phyloP scores from a whole-genome alignment of 2,888 invertebrate genomes.

The Bimastos eiseni region DNA sequence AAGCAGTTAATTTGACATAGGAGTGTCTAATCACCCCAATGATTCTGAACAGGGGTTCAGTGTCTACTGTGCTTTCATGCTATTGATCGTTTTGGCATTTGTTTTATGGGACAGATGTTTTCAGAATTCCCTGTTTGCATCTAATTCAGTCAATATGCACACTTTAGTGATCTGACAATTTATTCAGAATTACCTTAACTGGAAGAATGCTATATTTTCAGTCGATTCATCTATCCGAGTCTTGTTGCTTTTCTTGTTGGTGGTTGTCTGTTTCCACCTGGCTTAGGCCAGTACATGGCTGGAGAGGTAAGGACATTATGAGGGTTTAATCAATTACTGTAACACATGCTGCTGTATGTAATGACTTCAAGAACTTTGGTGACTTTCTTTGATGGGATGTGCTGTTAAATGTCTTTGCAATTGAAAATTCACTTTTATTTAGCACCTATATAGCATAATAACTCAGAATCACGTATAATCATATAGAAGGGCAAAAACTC shows the following conservation, averaged over 20 bases:
- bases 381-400: background rate
- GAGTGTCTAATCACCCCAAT: too few relatives aligned
- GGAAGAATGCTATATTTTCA: constrained; percentile 61
- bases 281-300: constrained; percentile 80
- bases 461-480: too few relatives aligned
- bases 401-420: background rate
- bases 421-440: too few relatives aligned
- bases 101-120: too few relatives aligned
- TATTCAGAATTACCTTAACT: background rate
- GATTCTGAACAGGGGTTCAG: too few relatives aligned
- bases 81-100: too few relatives aligned
- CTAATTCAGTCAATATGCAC: background rate
- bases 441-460: too few relatives aligned
- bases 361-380: background rate
- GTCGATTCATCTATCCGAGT: constrained; percentile 93
- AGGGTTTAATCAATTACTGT: background rate
- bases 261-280: constrained; percentile 86
- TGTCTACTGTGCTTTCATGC: too few relatives aligned
- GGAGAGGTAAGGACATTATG: constrained; percentile 59
- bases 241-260: constrained; percentile 83
- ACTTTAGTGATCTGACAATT: background rate
- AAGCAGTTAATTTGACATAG: too few relatives aligned
- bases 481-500: too few relatives aligned
- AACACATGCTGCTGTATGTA: background rate
- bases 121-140: background rate